Conservation (phyloP, 1,140 invertebrate genomes). For the Hestina assimilis region DNA sequence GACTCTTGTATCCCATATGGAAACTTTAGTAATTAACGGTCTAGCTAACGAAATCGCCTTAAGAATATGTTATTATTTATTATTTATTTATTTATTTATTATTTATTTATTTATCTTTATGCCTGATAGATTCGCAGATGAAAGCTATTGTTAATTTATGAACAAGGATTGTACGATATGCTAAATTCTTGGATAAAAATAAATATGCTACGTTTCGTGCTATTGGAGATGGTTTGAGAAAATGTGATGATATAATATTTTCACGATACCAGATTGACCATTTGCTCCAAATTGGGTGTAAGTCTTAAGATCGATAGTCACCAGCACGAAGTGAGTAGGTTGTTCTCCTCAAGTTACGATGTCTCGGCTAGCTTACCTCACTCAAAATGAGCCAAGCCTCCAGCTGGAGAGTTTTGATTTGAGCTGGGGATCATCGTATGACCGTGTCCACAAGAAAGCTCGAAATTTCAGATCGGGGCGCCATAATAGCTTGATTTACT, state of each 20-base stretch:
- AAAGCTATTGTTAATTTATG: conserved; percentile 45
- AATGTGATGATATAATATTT: conserved; percentile 24
- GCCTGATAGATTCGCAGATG: conserved; percentile 35
- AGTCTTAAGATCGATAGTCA: conserved; percentile 36
- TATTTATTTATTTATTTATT: conserved; percentile 21
- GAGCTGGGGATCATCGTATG: conserved; percentile 22
- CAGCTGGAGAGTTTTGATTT: too few relatives aligned
- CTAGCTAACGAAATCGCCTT: conserved; percentile 30
- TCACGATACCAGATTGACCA: conserved; percentile 36
- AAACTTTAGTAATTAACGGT: background rate
- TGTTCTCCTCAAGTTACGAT: conserved; percentile 36
- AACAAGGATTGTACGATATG: conserved; percentile 39
- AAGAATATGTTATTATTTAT: conserved; percentile 32
- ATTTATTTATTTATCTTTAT: too few relatives aligned
- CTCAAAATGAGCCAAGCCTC: conserved; percentile 45
- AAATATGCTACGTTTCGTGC: conserved; percentile 23
- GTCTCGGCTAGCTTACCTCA: conserved; percentile 26
- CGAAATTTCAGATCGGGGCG: conserved; percentile 27
- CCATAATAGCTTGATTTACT: conserved; percentile 35
- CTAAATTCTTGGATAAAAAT: conserved; percentile 7
- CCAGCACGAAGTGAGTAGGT: conserved; percentile 36
- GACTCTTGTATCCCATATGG: conserved; percentile 30
- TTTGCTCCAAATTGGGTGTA: conserved; percentile 32
- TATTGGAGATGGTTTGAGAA: conserved; percentile 14
- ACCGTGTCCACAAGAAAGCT: conserved; percentile 35